phyloP scores from a whole-genome alignment of 2,888 invertebrate genomes.

The Cheilosia grossa region DNA sequence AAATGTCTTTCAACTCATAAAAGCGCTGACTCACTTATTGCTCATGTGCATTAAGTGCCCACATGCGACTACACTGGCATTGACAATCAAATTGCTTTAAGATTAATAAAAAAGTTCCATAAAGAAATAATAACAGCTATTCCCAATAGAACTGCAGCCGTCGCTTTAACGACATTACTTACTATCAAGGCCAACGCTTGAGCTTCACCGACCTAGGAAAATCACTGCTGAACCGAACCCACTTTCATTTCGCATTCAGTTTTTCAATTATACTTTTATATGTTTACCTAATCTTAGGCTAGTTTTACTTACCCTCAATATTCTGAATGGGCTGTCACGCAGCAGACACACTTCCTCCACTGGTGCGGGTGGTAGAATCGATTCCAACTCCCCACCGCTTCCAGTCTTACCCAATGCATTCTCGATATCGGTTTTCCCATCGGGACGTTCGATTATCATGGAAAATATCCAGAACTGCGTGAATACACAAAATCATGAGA shows the following conservation, averaged over 20 bases:
- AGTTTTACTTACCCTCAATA: constrained; percentile 81
- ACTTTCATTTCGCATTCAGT: constrained; percentile 7
- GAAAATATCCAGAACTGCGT: constrained; percentile 81
- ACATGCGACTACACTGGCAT: background rate
- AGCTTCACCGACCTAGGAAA: no score
- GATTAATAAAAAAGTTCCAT: no score
- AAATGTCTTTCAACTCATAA: background rate
- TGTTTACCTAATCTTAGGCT: background rate
- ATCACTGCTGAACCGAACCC: background rate
- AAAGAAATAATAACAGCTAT: background rate
- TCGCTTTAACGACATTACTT: background rate
- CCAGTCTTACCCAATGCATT: constrained; percentile 69
- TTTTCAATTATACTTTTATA: constrained; percentile 45
- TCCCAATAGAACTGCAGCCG: background rate
- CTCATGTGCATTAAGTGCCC: constrained; percentile 10
- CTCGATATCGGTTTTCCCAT: constrained; percentile 79
- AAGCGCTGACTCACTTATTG: background rate
- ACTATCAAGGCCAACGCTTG: background rate
- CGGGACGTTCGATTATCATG: constrained; percentile 81
- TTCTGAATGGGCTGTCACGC: constrained; percentile 85
- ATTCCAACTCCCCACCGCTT: constrained; percentile 77
- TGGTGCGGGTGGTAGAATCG: constrained; percentile 80
- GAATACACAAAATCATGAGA: constrained; percentile 26
- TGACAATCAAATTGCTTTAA: no score
- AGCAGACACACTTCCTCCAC: constrained; percentile 87